Evolutionary conservation across 1,140 invertebrate species (phyloP).

Genomic region (Gonioctena quinquepunctata): DNA sequence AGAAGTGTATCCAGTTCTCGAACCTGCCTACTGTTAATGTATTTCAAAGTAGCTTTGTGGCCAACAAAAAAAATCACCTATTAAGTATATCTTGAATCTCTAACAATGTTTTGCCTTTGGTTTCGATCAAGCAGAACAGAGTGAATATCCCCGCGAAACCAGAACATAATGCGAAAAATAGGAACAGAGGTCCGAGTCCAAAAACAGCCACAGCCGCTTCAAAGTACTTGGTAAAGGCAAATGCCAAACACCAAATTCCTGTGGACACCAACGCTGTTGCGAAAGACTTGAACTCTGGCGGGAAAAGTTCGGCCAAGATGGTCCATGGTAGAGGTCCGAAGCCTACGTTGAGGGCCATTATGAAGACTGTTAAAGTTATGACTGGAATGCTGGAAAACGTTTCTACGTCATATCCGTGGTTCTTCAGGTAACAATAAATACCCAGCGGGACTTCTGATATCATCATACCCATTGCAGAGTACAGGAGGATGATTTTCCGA

Average conservation of each 20-base stretch:
- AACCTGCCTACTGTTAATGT: too few species aligned
- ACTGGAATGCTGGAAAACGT: slow-evolving; percentile 40
- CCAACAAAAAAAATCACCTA: background rate
- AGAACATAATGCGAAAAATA: background rate
- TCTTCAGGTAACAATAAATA: slow-evolving; percentile 28
- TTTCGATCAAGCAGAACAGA: slow-evolving; percentile 4
- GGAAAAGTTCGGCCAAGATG: slow-evolving; percentile 80
- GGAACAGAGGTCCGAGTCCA: slow-evolving; percentile 3
- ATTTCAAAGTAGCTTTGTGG: background rate
- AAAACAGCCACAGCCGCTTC: background rate
- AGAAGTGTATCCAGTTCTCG: too few species aligned
- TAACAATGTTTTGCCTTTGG: slow-evolving; percentile 14
- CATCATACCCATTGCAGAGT: slow-evolving; percentile 67
- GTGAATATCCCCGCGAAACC: background rate
- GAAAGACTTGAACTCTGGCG: slow-evolving; percentile 71
- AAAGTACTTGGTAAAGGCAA: slow-evolving; percentile 69
- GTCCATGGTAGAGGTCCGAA: slow-evolving; percentile 83
- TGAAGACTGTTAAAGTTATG: slow-evolving; percentile 34
- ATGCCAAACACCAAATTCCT: slow-evolving; percentile 74
- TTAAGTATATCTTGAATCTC: slow-evolving; percentile 17
- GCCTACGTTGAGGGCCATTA: slow-evolving; percentile 55
- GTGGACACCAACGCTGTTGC: slow-evolving; percentile 76
- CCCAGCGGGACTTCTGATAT: slow-evolving; percentile 33
- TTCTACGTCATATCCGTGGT: slow-evolving; percentile 8
- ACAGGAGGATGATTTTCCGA: slow-evolving; percentile 69